Base-by-base conservation (phyloP, 2,797 vertebrate genomes). In the Phataginus tetradactyla region DNA sequence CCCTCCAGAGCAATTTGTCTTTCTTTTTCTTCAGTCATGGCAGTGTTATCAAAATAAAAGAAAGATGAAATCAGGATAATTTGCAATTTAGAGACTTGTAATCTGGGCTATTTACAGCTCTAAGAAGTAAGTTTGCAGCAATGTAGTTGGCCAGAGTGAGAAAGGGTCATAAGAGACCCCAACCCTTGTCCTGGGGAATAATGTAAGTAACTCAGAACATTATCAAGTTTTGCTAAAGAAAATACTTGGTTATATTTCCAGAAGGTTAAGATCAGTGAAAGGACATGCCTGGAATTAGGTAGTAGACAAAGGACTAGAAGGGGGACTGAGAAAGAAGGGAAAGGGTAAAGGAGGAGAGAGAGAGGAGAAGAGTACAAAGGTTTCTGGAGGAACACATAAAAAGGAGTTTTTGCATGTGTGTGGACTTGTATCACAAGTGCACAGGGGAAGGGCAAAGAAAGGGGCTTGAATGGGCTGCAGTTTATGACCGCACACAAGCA, bases 11-110 rank as follows among this genome's bases (percentile, higher is more conserved):
- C 59, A 81, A 83, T 92, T 84, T 79, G 63, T 79, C 57, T 91
- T 79, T 95, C 64, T 89, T 93, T 90, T 84, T 94, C 64, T 68
- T 17, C 8, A 90, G 10, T 80, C 34, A 32, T 91, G 66, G 61
- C 68, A 78, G 39, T 69, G 45, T 27, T 66, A 13, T 63, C 21
- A 86, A 85, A 91, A 91, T 77, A 59, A 94, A 93, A 94, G 49
- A 89, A 93, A 83, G 17, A 42, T 29, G 66, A 84, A 45, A 66
- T 45, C 14, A 92, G 37, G 29, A 80, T 42, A 96, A 75, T n/a
- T 75, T 80, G 9, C 13, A 66, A 14, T 63, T 42, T 45, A 45
- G 81, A 39, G 57, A 81, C 8, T 87, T 89, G 45, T 66, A 75
- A 80, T 72, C 55, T 78, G 57, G 12, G 74, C 39, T 69, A 80